These are phyloP conservation scores for Chydorus sphaericus DNA, from an alignment of 2,888 invertebrate species.

Conservation along the genomic window DNA sequence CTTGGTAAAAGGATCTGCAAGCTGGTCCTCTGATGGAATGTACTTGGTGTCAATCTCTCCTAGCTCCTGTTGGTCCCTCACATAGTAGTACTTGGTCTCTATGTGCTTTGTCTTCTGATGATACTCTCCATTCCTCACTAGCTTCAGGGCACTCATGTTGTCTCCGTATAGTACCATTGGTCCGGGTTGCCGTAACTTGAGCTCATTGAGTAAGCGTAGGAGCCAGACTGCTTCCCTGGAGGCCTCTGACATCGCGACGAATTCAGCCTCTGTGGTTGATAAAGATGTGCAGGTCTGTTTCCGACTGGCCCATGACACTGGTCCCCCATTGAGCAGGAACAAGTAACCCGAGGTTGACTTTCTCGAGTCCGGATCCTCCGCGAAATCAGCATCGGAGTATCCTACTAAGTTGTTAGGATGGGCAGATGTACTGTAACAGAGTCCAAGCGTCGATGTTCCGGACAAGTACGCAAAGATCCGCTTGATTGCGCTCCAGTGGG, in stretches of 20 bases:
- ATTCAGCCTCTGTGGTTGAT: not conserved
- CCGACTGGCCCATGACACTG: not conserved
- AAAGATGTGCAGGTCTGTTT: not conserved
- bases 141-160: not conserved
- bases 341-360: not conserved
- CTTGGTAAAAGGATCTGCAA: not conserved
- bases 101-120: not conserved
- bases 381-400: not conserved
- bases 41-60: not conserved
- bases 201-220: not conserved
- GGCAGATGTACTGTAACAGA: not conserved
- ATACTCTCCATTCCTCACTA: not conserved
- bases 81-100: not conserved
- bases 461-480: not conserved
- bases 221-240: not conserved
- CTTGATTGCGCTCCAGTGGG: not conserved
- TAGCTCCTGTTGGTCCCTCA: not conserved
- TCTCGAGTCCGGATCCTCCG: not conserved
- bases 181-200: not conserved
- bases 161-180: not conserved
- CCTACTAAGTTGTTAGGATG: not conserved
- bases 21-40: not conserved
- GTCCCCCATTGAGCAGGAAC: not conserved
- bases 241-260: not conserved
- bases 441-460: not conserved